These are phyloP conservation scores for Takifugu bimaculatus DNA, from an alignment of 2,113 vertebrate species.

Conservation along the genomic window DNA sequence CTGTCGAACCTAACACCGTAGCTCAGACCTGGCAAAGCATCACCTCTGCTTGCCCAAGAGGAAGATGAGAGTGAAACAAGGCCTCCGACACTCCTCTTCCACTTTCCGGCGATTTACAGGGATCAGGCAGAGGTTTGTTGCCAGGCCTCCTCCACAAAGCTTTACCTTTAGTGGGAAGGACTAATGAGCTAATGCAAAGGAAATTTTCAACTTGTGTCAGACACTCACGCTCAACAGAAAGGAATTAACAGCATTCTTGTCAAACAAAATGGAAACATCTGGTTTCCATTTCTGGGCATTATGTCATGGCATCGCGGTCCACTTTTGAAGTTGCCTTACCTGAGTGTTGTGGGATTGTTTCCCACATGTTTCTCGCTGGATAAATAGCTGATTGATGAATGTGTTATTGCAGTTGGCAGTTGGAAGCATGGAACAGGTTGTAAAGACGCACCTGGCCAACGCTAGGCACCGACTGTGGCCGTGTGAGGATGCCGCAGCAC, in stretches of 20 bases:
- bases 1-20: slow-evolving; percentile 54
- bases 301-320: slow-evolving; percentile 44
- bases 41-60: slow-evolving; percentile 27
- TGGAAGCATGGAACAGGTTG: slow-evolving; percentile 70
- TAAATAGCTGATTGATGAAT: slow-evolving; percentile 39
- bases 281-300: slow-evolving; percentile 53
- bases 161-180: slow-evolving; percentile 33
- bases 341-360: slow-evolving; percentile 25
- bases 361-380: slow-evolving; percentile 43
- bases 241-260: slow-evolving; percentile 47
- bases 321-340: slow-evolving; percentile 46
- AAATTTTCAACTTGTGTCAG: slow-evolving; percentile 39
- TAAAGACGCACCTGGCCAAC: slow-evolving; percentile 74
- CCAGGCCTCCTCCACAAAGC: slow-evolving; percentile 15
- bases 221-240: slow-evolving; percentile 23
- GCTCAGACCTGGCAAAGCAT: slow-evolving; percentile 51
- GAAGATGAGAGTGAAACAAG: slow-evolving; percentile 30
- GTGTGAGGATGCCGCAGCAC: slow-evolving; percentile 57
- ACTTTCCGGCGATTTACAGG: slow-evolving; percentile 27
- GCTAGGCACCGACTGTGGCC: slow-evolving; percentile 70
- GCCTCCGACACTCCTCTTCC: slow-evolving; percentile 10
- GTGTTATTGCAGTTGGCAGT: slow-evolving; percentile 60
- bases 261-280: slow-evolving; percentile 46
- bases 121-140: slow-evolving; percentile 27
- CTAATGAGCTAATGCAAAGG: slow-evolving; percentile 41